Evolutionary conservation across 2,888 invertebrate genomes (phyloP).

Genomic region (Drepanosiphum platanoidis): DNA sequence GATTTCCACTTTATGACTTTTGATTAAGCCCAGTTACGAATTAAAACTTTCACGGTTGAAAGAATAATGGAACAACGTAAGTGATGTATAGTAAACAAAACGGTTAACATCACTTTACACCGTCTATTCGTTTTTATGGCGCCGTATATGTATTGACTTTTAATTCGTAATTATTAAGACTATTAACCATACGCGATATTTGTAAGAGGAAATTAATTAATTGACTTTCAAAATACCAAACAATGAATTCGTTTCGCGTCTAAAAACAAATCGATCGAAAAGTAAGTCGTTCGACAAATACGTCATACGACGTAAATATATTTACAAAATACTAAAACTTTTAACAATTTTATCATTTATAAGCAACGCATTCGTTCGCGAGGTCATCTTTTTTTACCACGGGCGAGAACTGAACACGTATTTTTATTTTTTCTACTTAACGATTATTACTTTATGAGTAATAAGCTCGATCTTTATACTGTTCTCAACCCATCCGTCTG

Average conservation of each 20-base stretch:
- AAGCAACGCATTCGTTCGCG: not conserved
- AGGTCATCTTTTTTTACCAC: conserved; percentile 10
- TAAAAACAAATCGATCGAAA: not conserved
- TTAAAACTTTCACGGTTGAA: not conserved
- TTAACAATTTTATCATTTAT: too few species aligned
- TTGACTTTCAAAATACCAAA: not conserved
- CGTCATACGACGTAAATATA: not conserved
- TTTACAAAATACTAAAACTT: not conserved
- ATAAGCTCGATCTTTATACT: conserved; percentile 21
- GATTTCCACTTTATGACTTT: not conserved
- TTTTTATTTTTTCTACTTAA: not conserved
- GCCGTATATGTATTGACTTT: too few species aligned
- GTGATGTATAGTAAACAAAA: not conserved
- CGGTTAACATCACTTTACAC: not conserved
- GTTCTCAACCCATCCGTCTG: not conserved
- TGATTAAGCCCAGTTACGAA: not conserved
- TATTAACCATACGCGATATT: not conserved
- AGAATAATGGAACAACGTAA: not conserved
- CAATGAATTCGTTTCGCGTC: conserved; percentile 3
- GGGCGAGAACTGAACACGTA: not conserved
- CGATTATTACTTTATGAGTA: conserved; percentile 8
- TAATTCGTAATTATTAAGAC: not conserved
- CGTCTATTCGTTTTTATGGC: not conserved
- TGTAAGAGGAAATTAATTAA: not conserved
- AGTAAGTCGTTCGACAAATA: not conserved